Conservation (phyloP, 2,888 invertebrate genomes). For the Apamea anceps region DNA sequence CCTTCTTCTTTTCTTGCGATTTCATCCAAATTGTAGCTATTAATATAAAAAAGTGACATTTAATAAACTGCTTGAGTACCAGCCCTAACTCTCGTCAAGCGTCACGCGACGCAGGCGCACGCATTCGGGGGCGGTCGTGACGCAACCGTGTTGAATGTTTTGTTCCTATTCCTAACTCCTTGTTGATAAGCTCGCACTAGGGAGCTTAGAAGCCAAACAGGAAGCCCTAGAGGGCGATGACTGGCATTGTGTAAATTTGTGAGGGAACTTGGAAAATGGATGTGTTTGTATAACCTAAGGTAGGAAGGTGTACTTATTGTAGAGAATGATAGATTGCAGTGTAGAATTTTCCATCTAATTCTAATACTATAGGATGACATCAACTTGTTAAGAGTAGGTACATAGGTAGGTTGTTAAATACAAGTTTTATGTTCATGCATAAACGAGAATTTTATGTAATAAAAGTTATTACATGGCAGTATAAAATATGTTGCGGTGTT, state of each 20-base stretch:
- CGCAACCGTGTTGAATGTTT: constrained; percentile 59
- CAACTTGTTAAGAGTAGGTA: constrained; percentile 23
- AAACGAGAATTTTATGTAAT: not conserved
- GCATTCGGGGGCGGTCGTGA: constrained; percentile 62
- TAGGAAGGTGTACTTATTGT: not conserved
- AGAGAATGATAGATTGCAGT: constrained; percentile 24
- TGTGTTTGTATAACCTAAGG: not conserved
- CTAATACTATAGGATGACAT: constrained; percentile 41
- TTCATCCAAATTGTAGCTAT: not conserved
- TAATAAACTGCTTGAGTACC: constrained; percentile 2
- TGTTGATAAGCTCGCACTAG: constrained; percentile 43
- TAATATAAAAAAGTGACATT: not conserved
- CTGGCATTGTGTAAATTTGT: constrained; percentile 50
- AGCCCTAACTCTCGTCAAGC: constrained; percentile 56
- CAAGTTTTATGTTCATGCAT: not conserved
- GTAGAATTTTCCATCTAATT: constrained; percentile 54
- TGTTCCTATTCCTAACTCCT: constrained; percentile 55
- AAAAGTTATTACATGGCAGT: no score
- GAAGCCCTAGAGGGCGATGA: constrained; percentile 48
- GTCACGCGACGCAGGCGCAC: constrained; percentile 48
- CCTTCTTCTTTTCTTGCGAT: not conserved
- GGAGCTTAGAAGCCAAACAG: constrained; percentile 53
- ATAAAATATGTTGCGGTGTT: no score
- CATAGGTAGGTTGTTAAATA: not conserved
- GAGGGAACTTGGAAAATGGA: constrained; percentile 22